phyloP scores from a whole-genome alignment of 2,113 vertebrate species.

The Scolopax mira region DNA sequence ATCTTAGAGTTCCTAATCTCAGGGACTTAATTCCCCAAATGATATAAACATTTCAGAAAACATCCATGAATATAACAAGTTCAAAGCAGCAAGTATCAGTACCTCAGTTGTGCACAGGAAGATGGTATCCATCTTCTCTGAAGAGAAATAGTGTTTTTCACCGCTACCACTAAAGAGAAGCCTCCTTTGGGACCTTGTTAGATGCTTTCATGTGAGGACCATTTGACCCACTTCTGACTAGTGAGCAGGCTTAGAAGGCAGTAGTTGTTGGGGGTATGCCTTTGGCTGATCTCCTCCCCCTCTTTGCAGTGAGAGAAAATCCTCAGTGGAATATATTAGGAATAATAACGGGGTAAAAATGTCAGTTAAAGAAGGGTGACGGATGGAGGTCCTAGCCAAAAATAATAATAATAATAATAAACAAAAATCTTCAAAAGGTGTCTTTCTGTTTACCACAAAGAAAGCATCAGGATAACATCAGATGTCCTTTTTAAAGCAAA shows the following conservation, averaged over 20 bases:
- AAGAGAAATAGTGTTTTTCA: conserved; percentile 69
- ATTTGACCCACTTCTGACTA: conserved; percentile 81
- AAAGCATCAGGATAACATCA: background rate
- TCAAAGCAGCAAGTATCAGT: conserved; percentile 69
- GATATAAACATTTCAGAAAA: conserved; percentile 56
- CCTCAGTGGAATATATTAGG: conserved; percentile 80
- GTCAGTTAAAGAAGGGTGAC: conserved; percentile 63
- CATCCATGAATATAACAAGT: conserved; percentile 44
- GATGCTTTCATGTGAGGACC: conserved; percentile 80
- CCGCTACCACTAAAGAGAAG: conserved; percentile 71
- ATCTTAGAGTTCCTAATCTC: background rate
- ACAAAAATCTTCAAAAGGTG: conserved; percentile 23
- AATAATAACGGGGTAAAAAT: conserved; percentile 77
- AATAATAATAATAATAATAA: conserved; percentile 34
- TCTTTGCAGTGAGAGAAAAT: conserved; percentile 64
- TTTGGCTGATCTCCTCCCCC: conserved; percentile 65
- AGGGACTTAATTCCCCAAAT: conserved; percentile 49
- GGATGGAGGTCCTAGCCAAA: conserved; percentile 49
- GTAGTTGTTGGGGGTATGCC: conserved; percentile 67
- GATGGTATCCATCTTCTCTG: conserved; percentile 54
- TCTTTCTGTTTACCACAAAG: conserved; percentile 7
- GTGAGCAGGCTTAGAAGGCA: conserved; percentile 70
- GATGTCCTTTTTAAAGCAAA: background rate
- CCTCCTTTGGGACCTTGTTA: conserved; percentile 82
- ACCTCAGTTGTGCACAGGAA: conserved; percentile 46